phyloP scores from a whole-genome alignment of 1,140 invertebrate species.

The Apis laboriosa region DNA sequence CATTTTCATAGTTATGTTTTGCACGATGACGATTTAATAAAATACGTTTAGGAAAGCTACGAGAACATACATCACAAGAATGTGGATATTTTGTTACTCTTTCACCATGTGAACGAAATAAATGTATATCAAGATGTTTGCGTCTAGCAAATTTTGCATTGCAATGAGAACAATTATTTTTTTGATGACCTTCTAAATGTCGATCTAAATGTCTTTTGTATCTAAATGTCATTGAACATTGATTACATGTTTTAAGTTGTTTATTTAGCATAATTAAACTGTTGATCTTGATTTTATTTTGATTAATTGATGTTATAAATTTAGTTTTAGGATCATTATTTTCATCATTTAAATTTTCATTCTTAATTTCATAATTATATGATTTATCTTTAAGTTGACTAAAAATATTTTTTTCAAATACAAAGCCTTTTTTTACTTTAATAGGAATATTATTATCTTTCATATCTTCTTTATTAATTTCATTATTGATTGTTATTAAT shows the following conservation, averaged over 20 bases:
- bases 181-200: constrained; percentile 76
- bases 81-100: constrained; percentile 69
- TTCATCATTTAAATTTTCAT: constrained; percentile 14
- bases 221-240: constrained; percentile 73
- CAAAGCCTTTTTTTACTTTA: constrained; percentile 5
- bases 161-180: constrained; percentile 76
- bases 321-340: constrained; percentile 25
- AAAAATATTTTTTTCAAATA: constrained; percentile 18
- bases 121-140: constrained; percentile 74
- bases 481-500: constrained; percentile 5
- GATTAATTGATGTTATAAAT: not conserved
- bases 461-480: not conserved
- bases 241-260: constrained; percentile 62
- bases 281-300: constrained; percentile 61
- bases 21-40: constrained; percentile 73
- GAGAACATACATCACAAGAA: constrained; percentile 66
- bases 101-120: constrained; percentile 73
- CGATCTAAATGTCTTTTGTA: constrained; percentile 74
- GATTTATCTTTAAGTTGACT: constrained; percentile 32
- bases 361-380: not conserved
- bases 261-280: constrained; percentile 26
- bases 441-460: not conserved
- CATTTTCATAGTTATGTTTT: constrained; percentile 71
- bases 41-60: constrained; percentile 73
- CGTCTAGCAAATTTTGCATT: constrained; percentile 74